Percentiles rank a stretch among this genome's conserved stretches.
phyloP scores from a whole-genome alignment of 1,140 invertebrate genomes.

The Diplogasteroides magnus region DNA sequence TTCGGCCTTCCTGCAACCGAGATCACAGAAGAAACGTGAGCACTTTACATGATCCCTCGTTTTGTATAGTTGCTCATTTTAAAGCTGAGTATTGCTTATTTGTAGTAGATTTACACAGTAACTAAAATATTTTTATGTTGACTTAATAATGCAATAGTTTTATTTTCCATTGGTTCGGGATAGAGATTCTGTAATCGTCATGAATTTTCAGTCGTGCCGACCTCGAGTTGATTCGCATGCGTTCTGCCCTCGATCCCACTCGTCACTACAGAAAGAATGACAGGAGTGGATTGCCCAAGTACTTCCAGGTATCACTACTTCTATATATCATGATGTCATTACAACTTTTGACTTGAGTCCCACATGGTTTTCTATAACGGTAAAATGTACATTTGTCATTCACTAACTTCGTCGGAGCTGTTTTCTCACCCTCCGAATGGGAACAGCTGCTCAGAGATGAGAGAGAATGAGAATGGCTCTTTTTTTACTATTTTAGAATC shows the following conservation, averaged over 20 bases:
- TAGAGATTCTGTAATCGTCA: background rate
- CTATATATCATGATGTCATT: too few species aligned
- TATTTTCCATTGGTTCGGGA: background rate
- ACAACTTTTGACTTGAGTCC: too few species aligned
- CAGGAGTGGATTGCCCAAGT: slow-evolving; percentile 19
- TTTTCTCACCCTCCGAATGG: too few species aligned
- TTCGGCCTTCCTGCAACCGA: slow-evolving; percentile 24
- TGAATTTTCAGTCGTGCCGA: background rate
- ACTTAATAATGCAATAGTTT: background rate
- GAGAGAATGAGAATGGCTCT: too few species aligned
- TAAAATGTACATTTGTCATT: too few species aligned
- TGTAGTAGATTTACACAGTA: background rate
- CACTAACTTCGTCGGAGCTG: too few species aligned
- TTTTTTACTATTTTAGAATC: background rate
- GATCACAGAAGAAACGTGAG: slow-evolving; percentile 17
- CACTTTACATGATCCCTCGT: too few species aligned
- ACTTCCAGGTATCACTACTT: slow-evolving; percentile 31
- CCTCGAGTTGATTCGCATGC: slow-evolving; percentile 22
- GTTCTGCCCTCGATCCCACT: slow-evolving; percentile 16
- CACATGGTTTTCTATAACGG: too few species aligned
- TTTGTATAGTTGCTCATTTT: too few species aligned
- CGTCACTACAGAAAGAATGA: slow-evolving; percentile 17
- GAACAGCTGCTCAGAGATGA: too few species aligned
- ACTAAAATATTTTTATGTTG: background rate
- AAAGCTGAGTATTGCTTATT: background rate